Evolutionary conservation across 2,888 invertebrate species (phyloP).

Genomic region (Vesta saturnalis): DNA sequence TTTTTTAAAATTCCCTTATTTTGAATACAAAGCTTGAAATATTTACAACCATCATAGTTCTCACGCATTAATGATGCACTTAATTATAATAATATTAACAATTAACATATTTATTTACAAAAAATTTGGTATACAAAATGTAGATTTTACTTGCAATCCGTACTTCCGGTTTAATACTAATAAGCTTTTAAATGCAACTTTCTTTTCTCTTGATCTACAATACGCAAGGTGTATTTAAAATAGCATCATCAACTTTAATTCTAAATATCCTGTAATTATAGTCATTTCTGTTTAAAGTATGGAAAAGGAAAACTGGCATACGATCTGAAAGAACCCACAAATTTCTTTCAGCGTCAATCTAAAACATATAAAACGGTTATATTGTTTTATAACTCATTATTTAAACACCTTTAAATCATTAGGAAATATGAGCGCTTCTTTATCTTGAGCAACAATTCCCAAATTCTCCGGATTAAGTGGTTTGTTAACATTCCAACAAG

Average conservation of each 20-base stretch:
- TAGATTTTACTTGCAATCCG: too few species aligned
- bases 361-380: slow-evolving; percentile 43
- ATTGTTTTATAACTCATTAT: too few species aligned
- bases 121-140: too few species aligned
- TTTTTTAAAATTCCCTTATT: too few species aligned
- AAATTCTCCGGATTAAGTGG: slow-evolving; percentile 73
- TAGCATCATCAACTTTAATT: slow-evolving; percentile 59
- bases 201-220: too few species aligned
- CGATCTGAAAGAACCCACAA: slow-evolving; percentile 83
- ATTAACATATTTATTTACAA: too few species aligned
- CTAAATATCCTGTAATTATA: slow-evolving; percentile 71
- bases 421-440: slow-evolving; percentile 76
- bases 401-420: slow-evolving; percentile 77
- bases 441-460: slow-evolving; percentile 74
- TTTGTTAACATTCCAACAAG: slow-evolving; percentile 81
- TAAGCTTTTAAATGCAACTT: too few species aligned
- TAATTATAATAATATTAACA: too few species aligned
- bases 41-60: too few species aligned
- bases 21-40: too few species aligned
- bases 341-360: slow-evolving; percentile 71
- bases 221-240: slow-evolving; percentile 43
- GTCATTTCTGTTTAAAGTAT: slow-evolving; percentile 71
- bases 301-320: slow-evolving; percentile 77
- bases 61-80: too few species aligned
- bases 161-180: too few species aligned